These are phyloP conservation scores for Syngnathus acus DNA, from an alignment of 2,797 vertebrate species.

Conservation along the genomic window DNA sequence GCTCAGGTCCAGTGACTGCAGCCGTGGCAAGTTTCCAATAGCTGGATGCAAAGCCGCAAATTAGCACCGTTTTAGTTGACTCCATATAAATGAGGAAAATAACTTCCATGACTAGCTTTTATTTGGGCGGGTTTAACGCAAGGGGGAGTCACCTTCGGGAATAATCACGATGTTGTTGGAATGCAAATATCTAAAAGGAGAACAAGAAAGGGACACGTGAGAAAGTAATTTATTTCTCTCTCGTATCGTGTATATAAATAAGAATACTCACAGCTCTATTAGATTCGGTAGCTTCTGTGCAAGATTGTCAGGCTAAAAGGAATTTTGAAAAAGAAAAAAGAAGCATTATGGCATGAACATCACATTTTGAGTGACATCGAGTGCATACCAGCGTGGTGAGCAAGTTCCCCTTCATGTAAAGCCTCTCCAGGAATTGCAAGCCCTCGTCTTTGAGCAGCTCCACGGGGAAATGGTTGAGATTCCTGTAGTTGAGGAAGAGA, in stretches of 20 bases:
- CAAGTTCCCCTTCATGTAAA: constrained; percentile 97
- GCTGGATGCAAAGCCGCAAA: constrained; percentile 57
- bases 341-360: neutral
- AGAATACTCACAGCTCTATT: constrained; percentile 88
- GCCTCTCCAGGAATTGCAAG: constrained; percentile 88
- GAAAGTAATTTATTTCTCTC: neutral
- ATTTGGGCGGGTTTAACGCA: neutral
- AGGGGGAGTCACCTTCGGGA: constrained; percentile 81
- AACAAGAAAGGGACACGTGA: constrained; percentile 8
- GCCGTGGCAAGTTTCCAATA: constrained; percentile 85
- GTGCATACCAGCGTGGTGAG: constrained; percentile 84
- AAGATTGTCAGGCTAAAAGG: constrained; percentile 89
- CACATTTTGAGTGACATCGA: neutral
- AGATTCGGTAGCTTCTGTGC: constrained; percentile 98
- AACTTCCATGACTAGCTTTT: neutral
- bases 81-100: neutral
- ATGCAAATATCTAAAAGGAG: constrained; percentile 82
- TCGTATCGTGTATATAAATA: neutral
- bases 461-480: constrained; percentile 83
- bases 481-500: constrained; percentile 94
- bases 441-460: constrained; percentile 91
- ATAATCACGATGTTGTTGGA: constrained; percentile 94
- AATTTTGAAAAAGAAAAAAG: neutral
- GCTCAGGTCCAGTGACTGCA: constrained; percentile 93
- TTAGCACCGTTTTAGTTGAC: neutral